Evolutionary conservation across 2,113 vertebrate species (phyloP).

Genomic region (Bettongia penicillata): DNA sequence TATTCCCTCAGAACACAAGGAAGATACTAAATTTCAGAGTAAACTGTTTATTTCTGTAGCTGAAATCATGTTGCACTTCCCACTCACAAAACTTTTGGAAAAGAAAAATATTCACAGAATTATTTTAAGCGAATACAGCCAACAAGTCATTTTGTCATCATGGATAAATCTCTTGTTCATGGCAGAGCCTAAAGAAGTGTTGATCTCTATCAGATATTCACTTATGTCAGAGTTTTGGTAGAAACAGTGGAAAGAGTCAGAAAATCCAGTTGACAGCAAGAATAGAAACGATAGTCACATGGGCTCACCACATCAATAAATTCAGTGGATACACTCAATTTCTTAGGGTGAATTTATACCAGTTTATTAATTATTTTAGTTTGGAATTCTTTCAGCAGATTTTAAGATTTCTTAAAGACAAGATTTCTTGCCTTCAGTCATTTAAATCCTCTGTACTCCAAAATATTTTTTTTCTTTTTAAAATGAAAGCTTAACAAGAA

Average conservation of each 20-base stretch:
- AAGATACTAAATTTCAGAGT: constrained; percentile 55
- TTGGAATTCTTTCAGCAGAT: neutral
- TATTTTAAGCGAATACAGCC: constrained; percentile 60
- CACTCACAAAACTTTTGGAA: constrained; percentile 70
- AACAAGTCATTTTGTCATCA: constrained; percentile 61
- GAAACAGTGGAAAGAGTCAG: neutral
- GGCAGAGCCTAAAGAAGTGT: constrained; percentile 32
- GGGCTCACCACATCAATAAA: neutral
- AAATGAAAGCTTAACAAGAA: neutral
- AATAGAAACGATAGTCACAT: neutral
- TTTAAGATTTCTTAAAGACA: neutral
- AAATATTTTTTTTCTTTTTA: neutral
- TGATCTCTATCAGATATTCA: neutral
- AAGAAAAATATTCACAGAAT: constrained; percentile 59
- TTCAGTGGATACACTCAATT: neutral
- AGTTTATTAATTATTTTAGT: neutral
- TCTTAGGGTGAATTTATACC: neutral
- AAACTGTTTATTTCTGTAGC: constrained; percentile 59
- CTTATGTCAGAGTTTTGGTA: neutral
- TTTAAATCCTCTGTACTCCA: neutral
- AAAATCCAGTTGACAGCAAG: neutral
- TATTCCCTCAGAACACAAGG: constrained; percentile 46
- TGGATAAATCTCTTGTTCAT: neutral
- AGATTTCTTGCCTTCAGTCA: neutral
- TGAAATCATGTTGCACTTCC: constrained; percentile 75